Evolutionary conservation across 2,113 vertebrate genomes (phyloP), one percentile per base, ranked within the genome.

Genomic region (Acrocephalus kingi): DNA sequence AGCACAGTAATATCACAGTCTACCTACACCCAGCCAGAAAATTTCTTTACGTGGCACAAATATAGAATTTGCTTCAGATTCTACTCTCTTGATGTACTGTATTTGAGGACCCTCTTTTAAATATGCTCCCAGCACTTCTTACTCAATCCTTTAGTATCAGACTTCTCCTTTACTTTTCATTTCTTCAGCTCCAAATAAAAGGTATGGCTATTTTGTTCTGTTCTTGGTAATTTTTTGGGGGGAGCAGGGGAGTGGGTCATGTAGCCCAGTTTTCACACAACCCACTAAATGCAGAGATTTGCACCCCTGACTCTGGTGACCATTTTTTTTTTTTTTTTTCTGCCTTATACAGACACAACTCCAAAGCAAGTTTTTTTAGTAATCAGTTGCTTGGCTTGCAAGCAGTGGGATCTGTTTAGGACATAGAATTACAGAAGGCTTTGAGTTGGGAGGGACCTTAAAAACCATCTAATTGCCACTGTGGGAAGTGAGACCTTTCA

Each of bases 341-440:
- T 59, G 10, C 27, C 19, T 13, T 8, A 3, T 78, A 22, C 10
- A 35, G 20, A 31, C 10, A 9, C 21, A 64, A 15, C 22, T 84
- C 23, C 23, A 73, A 86, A 86, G 25, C 31, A 83, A 41, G 31
- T 35, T 78, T 94, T 76, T 96, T 56, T 45, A 90, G 72, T 61
- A 85, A 91, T 71, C 56, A 63, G 5, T 68, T 84, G 7, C 21
- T 64, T 64, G 45, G 5, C n/a, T 84, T 52, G 41, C 9, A 59
- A 76, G 31, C 21, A 55, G 25, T 1, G 3, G 18, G 20, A 25
- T 39, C 18, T 39, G 10, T 41, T 92, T 55, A 43, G 24, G 20
- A 43, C 1, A 4, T 0, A 28, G 21, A 58, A 8, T 58, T 27
- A 43, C 51, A 45, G 18, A 27, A 37, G 4, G 14, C 3, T 66